A percentile compares a stretch with the other conserved stretches of the same genome.
Conservation (phyloP, 2,113 vertebrate genomes). For the Hippoglossus stenolepis region DNA sequence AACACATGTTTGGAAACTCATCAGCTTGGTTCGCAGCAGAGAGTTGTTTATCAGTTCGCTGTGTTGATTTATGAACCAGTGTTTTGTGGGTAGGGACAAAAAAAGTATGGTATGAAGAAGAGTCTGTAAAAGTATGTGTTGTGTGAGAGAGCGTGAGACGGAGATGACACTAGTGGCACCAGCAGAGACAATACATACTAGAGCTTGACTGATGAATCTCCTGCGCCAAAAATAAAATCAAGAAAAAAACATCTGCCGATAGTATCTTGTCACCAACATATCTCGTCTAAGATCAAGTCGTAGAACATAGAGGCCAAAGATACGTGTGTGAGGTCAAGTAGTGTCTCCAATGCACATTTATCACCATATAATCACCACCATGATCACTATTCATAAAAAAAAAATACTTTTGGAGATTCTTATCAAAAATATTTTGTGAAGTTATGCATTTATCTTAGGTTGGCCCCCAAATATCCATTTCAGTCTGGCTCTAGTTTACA, state of each 20-base stretch:
- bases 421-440: too few relatives aligned
- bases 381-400: too few relatives aligned
- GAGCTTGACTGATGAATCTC: neutral
- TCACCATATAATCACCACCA: too few relatives aligned
- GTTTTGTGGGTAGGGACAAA: conserved; percentile 57
- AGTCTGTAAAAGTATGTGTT: conserved; percentile 45
- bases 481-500: too few relatives aligned
- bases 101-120: conserved; percentile 59
- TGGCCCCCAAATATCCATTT: too few relatives aligned
- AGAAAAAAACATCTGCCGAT: neutral
- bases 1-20: conserved; percentile 24
- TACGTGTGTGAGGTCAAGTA: too few relatives aligned
- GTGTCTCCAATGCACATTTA: too few relatives aligned
- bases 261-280: too few relatives aligned
- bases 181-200: neutral
- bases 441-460: too few relatives aligned
- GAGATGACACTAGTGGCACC: conserved; percentile 22
- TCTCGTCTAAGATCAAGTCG: too few relatives aligned
- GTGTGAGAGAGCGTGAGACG: conserved; percentile 4
- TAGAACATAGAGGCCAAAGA: too few relatives aligned
- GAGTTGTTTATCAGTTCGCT: conserved; percentile 56
- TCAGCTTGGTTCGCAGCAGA: conserved; percentile 47
- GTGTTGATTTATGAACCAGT: conserved; percentile 58
- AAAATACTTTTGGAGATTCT: too few relatives aligned
- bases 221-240: neutral